Conservation (phyloP, 2,888 invertebrate species). For the Nysson spinosus region DNA sequence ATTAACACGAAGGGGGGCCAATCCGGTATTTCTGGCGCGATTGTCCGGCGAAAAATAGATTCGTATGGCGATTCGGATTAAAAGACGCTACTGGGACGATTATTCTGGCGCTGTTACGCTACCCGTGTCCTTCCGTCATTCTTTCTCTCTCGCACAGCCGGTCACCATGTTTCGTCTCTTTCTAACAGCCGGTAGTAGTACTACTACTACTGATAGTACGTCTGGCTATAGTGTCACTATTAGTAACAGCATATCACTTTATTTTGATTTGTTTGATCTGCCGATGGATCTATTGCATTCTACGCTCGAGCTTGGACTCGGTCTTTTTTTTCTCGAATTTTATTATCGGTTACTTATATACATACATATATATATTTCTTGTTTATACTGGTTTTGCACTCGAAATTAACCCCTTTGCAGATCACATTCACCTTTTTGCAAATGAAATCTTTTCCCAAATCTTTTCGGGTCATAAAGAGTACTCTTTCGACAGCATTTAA, state of each 20-base stretch:
- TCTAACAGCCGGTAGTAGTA: not conserved
- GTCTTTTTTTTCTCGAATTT: too few relatives aligned
- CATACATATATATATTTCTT: too few relatives aligned
- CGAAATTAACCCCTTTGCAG: too few relatives aligned
- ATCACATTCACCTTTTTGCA: too few relatives aligned
- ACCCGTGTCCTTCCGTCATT: constrained; percentile 63
- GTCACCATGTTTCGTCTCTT: not conserved
- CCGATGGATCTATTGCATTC: not conserved
- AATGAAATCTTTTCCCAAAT: too few relatives aligned
- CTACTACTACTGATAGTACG: not conserved
- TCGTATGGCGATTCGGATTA: constrained; percentile 71
- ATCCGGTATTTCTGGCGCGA: constrained; percentile 75
- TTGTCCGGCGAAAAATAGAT: constrained; percentile 76
- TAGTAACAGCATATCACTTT: too few relatives aligned
- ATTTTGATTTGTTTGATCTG: not conserved
- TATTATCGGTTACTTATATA: too few relatives aligned
- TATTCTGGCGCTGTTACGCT: constrained; percentile 65
- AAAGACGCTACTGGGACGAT: constrained; percentile 70
- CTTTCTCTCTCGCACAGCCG: constrained; percentile 36
- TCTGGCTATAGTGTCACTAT: too few relatives aligned
- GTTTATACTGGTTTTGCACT: too few relatives aligned
- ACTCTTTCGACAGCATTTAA: too few relatives aligned
- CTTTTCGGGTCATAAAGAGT: too few relatives aligned
- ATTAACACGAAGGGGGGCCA: constrained; percentile 70
- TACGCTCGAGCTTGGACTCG: too few relatives aligned